phyloP scores from a whole-genome alignment of 2,888 invertebrate genomes.

The Xestia xanthographa region DNA sequence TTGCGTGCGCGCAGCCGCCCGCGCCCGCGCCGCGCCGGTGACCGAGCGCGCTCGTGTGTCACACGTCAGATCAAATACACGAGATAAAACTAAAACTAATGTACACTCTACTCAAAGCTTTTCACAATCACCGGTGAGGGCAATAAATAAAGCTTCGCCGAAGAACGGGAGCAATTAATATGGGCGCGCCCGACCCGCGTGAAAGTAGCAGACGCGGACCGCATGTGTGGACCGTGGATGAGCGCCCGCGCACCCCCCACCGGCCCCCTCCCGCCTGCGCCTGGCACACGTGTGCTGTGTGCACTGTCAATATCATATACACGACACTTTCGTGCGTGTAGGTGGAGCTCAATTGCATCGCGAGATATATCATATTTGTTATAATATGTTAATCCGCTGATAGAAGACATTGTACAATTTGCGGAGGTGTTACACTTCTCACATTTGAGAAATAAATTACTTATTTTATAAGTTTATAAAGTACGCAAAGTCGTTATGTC shows the following conservation, averaged over 20 bases:
- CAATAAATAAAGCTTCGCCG: constrained; percentile 90
- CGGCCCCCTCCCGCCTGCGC: constrained; percentile 28
- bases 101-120: constrained; percentile 87
- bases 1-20: constrained; percentile 46
- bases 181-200: constrained; percentile 88
- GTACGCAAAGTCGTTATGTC: constrained; percentile 28
- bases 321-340: constrained; percentile 34
- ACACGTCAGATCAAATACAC: constrained; percentile 86
- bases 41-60: constrained; percentile 80
- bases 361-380: constrained; percentile 43
- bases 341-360: constrained; percentile 51
- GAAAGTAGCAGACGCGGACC: constrained; percentile 86
- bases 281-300: constrained; percentile 62
- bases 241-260: constrained; percentile 29
- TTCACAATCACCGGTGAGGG: constrained; percentile 88
- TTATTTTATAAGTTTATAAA: constrained; percentile 44
- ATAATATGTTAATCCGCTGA: constrained; percentile 50
- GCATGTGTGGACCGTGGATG: constrained; percentile 79
- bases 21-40: constrained; percentile 63
- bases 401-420: constrained; percentile 42
- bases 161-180: constrained; percentile 90
- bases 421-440: constrained; percentile 53
- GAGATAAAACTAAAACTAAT: constrained; percentile 89
- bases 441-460: constrained; percentile 44
- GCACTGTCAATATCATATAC: constrained; percentile 57